Evolutionary conservation across 2,888 invertebrate genomes (phyloP).

Genomic region (Coelopa pilipes): DNA sequence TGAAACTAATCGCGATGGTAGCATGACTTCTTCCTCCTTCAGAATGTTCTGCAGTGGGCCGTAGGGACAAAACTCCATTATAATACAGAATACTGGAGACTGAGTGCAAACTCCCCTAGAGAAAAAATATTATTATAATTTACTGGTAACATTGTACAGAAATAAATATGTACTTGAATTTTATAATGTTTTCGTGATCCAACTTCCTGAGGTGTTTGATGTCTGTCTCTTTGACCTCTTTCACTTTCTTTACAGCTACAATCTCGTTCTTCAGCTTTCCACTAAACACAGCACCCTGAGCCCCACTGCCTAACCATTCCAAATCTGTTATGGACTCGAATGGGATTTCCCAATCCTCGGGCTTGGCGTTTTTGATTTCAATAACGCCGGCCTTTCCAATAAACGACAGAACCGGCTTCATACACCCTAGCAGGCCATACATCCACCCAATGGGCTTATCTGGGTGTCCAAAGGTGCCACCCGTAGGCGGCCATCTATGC

Average conservation of each 20-base stretch:
- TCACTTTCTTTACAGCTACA: constrained; percentile 96
- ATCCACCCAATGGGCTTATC: constrained; percentile 77
- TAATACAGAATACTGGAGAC: constrained; percentile 90
- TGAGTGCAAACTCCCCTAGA: constrained; percentile 91
- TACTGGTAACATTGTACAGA: constrained; percentile 1
- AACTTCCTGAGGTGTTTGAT: constrained; percentile 91
- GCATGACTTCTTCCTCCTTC: constrained; percentile 82
- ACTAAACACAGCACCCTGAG: constrained; percentile 94
- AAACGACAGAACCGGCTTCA: constrained; percentile 87
- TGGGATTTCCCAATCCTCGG: constrained; percentile 94
- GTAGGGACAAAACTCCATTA: constrained; percentile 98
- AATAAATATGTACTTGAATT: constrained; percentile 69
- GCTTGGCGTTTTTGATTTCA: constrained; percentile 72
- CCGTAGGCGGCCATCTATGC: constrained; percentile 68
- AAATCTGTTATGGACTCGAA: constrained; percentile 90
- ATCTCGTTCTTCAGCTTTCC: constrained; percentile 84
- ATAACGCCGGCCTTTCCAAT: constrained; percentile 81
- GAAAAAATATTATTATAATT: constrained; percentile 38
- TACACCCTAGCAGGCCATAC: constrained; percentile 87
- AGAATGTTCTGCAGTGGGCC: constrained; percentile 94
- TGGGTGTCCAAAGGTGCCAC: constrained; percentile 64
- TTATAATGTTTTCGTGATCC: constrained; percentile 94
- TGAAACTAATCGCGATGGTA: constrained; percentile 85
- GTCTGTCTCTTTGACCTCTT: constrained; percentile 91
- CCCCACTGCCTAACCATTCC: constrained; percentile 93